Base-by-base conservation (phyloP, 2,888 invertebrate genomes). In the Cataglyphis albicans region DNA sequence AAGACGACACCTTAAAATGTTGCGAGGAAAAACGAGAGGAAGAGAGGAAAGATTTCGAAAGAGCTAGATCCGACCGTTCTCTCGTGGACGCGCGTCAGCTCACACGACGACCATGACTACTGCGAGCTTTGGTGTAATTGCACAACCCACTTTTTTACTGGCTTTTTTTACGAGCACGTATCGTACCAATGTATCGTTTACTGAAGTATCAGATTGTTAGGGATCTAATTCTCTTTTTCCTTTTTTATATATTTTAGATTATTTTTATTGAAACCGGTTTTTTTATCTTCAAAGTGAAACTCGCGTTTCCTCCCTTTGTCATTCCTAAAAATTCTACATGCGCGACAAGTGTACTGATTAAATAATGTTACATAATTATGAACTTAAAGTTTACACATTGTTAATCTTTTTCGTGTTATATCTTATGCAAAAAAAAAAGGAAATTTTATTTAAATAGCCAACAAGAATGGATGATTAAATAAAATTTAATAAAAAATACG, bases 111-210 rank as follows among this genome's bases (percentile, higher is more conserved):
- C 61, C 72, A 52, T 64, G 59, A 87, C 84, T 88, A 75, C 84
- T 67, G 70, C 32, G 74, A 81, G 74, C 32, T 57, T 44, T 25
- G 41, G 41, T 72, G 80, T 85, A 87, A 87, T 87, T 85, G 85
- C 85, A 80, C 82, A 48, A 82, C 52, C 41, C 52, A 52, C 74
- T 65, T 85, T 85, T 87, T 87, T 87, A 87, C 80, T 44, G 61
- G n/a, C 48, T 25, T 70, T 52, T 87, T 87, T 87, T 87, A 87
- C 87, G 80, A 83, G 52, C 68, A 57, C 70, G 72, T 78, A 85
- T 72, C 70, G 72, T 78, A 85, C 75, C 87, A 73, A 61, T 78
- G 81, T 86, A 87, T 78, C 68, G 74, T 72, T 72, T 74, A 72
- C 72, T 44, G 61, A n/a, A 7, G 61, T 57, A 64, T 59, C 48